Percentiles rank a stretch among this genome's conserved stretches.
Conservation (phyloP, 2,797 vertebrate genomes). For the Coracias cyanogaster region DNA sequence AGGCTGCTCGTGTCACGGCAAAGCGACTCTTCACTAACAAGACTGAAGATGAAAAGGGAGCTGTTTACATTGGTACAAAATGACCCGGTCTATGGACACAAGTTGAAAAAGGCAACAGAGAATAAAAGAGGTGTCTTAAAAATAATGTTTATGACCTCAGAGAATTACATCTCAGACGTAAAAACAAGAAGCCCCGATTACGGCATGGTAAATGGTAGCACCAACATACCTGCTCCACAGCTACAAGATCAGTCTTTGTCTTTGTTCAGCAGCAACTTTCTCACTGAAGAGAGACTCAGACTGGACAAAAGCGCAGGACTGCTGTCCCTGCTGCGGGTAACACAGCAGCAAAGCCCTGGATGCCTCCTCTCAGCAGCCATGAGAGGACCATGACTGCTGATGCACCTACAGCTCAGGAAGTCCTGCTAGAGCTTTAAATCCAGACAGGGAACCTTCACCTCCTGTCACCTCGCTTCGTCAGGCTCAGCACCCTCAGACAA, state of each 20-base stretch:
- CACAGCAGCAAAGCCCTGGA: background rate
- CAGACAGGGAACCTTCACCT: background rate
- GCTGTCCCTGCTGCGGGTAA: background rate
- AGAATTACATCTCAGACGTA: background rate
- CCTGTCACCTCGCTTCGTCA: background rate
- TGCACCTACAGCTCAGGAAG: background rate
- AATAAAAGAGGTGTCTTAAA: background rate
- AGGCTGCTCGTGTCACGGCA: background rate
- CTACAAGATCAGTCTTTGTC: background rate
- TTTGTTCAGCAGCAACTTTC: background rate
- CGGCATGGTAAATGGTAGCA: background rate
- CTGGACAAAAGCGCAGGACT: background rate
- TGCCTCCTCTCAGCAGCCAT: background rate
- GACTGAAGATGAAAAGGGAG: background rate
- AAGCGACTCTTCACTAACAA: background rate
- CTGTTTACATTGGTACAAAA: background rate
- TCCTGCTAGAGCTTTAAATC: background rate
- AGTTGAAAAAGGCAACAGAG: background rate
- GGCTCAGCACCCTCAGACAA: conserved; percentile 34
- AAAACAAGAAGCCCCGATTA: background rate
- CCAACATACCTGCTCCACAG: background rate
- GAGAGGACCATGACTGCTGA: background rate
- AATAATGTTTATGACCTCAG: background rate
- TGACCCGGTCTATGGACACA: background rate
- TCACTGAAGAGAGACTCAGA: background rate